Percentiles rank a stretch among this genome's conserved stretches.
Conservation (phyloP, 2,113 vertebrate species). For the Oxyruncus cristatus region DNA sequence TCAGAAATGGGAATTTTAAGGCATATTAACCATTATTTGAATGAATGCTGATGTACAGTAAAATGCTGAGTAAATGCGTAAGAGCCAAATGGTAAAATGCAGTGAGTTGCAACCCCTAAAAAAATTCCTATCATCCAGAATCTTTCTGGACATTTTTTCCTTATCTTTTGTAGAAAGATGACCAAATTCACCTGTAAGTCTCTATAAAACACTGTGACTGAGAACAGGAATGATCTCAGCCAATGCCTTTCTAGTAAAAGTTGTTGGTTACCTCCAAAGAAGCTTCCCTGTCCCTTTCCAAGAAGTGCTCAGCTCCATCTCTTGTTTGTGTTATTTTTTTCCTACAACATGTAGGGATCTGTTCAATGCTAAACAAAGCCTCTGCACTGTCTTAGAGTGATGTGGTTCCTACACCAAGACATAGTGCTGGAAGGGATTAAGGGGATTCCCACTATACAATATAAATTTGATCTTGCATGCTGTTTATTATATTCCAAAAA, state of each 20-base stretch:
- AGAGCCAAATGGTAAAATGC: neutral
- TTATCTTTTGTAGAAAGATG: neutral
- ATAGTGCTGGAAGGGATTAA: neutral
- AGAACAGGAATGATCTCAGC: neutral
- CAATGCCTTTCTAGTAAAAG: neutral
- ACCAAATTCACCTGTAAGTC: neutral
- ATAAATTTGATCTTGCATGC: neutral
- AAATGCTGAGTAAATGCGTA: neutral
- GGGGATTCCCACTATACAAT: neutral
- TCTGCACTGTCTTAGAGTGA: neutral
- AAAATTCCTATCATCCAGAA: neutral
- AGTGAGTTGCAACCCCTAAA: neutral
- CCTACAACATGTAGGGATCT: neutral
- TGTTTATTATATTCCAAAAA: neutral
- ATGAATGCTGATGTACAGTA: neutral
- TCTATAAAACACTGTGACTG: neutral
- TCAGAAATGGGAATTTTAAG: neutral
- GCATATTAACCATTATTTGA: neutral
- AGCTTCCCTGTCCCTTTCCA: neutral
- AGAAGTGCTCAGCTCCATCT: neutral
- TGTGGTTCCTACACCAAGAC: neutral
- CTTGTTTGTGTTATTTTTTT: neutral
- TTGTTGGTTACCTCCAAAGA: neutral
- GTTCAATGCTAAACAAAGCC: neutral
- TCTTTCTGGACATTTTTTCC: neutral